Conservation (phyloP, 2,797 vertebrate genomes). For the Schizopygopsis malacanthus region DNA sequence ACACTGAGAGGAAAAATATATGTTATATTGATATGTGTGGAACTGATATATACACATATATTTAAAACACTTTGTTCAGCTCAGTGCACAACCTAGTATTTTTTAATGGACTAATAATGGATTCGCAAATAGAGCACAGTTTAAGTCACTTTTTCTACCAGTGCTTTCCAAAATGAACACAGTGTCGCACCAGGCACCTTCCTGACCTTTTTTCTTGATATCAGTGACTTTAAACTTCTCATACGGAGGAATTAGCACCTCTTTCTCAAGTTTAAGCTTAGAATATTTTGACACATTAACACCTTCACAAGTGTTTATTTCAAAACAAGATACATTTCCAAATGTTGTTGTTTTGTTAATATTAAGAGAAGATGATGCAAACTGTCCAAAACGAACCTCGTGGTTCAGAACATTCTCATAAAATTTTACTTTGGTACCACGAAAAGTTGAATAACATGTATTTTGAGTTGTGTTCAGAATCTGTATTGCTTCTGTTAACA, state of each 20-base stretch:
- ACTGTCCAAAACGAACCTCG: neutral
- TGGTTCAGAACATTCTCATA: neutral
- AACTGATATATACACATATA: too few relatives aligned
- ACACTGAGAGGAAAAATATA: too few relatives aligned
- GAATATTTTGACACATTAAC: neutral
- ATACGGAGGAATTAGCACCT: slow-evolving; percentile 10
- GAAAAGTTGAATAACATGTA: neutral
- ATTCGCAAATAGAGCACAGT: neutral
- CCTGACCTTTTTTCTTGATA: neutral
- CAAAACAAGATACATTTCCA: neutral
- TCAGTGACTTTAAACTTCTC: neutral
- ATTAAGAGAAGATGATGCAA: neutral
- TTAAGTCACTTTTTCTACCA: neutral
- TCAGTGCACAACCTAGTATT: too few relatives aligned
- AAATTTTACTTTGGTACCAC: neutral
- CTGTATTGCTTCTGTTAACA: neutral
- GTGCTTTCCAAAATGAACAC: neutral
- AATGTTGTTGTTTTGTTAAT: neutral
- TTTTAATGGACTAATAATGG: too few relatives aligned
- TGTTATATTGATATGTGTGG: too few relatives aligned
- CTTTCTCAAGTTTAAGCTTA: neutral
- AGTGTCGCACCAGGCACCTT: neutral
- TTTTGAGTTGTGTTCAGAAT: neutral
- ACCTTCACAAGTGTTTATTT: neutral
- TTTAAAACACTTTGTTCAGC: too few relatives aligned